Base-by-base conservation (phyloP, 2,888 invertebrate genomes). In the Drosophila anomalata region DNA sequence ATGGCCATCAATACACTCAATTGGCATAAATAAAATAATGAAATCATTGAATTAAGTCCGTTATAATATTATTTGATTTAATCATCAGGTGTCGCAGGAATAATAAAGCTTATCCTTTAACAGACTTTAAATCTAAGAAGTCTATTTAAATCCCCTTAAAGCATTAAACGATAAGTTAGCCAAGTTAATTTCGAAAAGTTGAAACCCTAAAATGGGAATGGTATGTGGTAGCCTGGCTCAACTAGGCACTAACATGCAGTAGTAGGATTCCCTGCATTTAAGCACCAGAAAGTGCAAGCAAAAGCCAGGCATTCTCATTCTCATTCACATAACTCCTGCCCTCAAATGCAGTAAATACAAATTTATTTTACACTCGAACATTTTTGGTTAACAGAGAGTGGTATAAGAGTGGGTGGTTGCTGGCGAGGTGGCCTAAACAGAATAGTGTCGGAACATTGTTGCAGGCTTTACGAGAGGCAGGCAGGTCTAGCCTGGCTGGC, bases 291-390 rank as follows among this genome's bases (percentile, higher is more conserved):
- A 69, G 50, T 69, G 67, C 68, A 67, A 3, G 46, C 47, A 31
- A 12, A 42, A 41, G 31, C 11, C 41, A 17, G 48, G 29, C 58
- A 69, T 68, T 29, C 29, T 2, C 29, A 29, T 29, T 29, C 29
- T 8, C 29, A 29, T 29, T 66, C 48, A 17, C 69, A 69, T 58
- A 46, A 58, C 44, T 67, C 44, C 41, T 47, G 48, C 50, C 55
- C 66, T 42, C 66, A 59, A 56, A 53, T 68, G 84, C 84, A 52
- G 75, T 68, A 82, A 87, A 87, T 85, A 63, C 63, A 60, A 73
- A 85, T 59, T 72, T 70, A 65, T 77, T 86, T 72, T 77, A 66
- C 66, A 65, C 67, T 77, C 66, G 61, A 68, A 61, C 79, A 76
- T 74, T 76, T 75, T 62, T 14, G 52, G 55, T 17, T 54, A 33